Evolutionary conservation across 2,113 vertebrate species (phyloP), one percentile per base, ranked within the genome.

Genomic region (Xiphophorus maculatus): DNA sequence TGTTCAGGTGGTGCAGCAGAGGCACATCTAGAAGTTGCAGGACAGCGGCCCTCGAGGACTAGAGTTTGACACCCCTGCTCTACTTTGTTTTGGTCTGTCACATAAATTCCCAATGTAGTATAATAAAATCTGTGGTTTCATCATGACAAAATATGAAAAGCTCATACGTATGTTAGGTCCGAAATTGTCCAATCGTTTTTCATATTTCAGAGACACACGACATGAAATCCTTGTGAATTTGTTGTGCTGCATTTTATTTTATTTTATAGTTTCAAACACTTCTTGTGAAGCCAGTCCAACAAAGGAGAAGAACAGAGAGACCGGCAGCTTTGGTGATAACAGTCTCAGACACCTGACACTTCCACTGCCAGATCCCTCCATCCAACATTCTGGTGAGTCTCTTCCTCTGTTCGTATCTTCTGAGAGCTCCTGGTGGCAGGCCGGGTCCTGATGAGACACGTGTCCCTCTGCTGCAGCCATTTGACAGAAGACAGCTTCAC

Each of bases 341-440:
- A 60, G 75, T 80, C 77, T 86, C 69, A 77, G 79, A 71, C 82
- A 84, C 71, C 85, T 83, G 76, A 88, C 79, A 78, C 79, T 69
- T 83, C 82, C 71, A 14, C 60, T 27, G 67, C 76, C 74, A 65
- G 71, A 77, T 78, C 62, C 60, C 70, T 71, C 68, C 8, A 7
- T 76, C 76, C 87, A 65, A 28, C 51, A 44, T 71, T 22, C 73
- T 25, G 66, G 61, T 74, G 74, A 74, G 81, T 66, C 81, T 62
- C 63, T 71, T 51, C 28, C 66, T 80, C 66, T 85, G 65, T 75
- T 73, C 74, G 79, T 79, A 85, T 79, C 84, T 82, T 88, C 76
- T 83, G 84, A 83, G 88, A 83, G 81, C 91, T 89, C 87, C 88
- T 87, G 86, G 80, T 89, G 85, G 84, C 85, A 86, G 76, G 65